Evolutionary conservation across 2,113 vertebrate species (phyloP).

Genomic region (Tympanuchus pallidicinctus): DNA sequence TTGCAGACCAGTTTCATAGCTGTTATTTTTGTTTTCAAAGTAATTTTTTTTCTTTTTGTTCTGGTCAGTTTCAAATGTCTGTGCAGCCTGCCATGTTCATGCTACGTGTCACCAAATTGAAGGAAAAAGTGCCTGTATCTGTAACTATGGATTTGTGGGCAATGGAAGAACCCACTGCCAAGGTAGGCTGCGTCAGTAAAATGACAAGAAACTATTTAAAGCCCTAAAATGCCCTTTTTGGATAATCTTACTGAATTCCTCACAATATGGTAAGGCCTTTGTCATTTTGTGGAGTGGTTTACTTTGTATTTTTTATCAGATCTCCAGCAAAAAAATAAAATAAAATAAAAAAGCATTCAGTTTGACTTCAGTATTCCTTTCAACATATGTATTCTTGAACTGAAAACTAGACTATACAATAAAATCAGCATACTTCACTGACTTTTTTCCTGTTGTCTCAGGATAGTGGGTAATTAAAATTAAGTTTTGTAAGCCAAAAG

Average conservation of each 20-base stretch:
- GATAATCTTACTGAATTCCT: background rate
- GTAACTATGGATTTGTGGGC: slow-evolving; percentile 94
- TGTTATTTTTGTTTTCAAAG: background rate
- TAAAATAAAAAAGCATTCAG: background rate
- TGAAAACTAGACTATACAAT: background rate
- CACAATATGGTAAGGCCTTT: background rate
- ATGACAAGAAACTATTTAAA: background rate
- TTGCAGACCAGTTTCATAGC: background rate
- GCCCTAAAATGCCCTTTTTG: background rate
- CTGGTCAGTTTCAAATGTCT: slow-evolving; percentile 78
- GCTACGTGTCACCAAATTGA: slow-evolving; percentile 87
- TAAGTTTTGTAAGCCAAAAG: background rate
- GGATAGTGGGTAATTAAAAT: background rate
- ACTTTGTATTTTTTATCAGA: background rate
- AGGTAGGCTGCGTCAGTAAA: slow-evolving; percentile 77
- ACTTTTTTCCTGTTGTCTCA: background rate
- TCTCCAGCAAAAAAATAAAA: background rate
- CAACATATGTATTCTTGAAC: accelerated
- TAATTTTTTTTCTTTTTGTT: background rate
- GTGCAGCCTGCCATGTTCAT: slow-evolving; percentile 86
- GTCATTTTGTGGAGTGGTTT: background rate
- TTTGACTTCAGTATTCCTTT: background rate
- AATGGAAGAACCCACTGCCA: slow-evolving; percentile 89
- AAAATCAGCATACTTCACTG: background rate
- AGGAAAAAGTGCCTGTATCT: slow-evolving; percentile 87